Base-by-base conservation (phyloP, 1,140 invertebrate species). In the Epicauta chinensis region DNA sequence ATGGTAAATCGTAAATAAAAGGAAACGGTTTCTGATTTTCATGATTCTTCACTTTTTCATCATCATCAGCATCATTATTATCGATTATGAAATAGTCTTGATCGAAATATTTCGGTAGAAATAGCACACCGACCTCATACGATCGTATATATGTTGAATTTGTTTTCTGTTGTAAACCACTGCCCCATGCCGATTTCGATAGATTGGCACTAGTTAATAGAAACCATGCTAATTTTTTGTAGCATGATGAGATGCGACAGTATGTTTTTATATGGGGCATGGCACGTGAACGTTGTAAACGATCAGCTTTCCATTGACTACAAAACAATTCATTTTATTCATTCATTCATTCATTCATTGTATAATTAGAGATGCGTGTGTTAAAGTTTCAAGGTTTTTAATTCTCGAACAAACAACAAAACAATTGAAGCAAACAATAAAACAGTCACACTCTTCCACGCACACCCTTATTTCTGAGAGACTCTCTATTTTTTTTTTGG, bases 191-290 rank as follows among this genome's bases (percentile, higher is more conserved):
- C 12, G 93, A 91, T 75, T 96, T 97, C 10, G 93, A 97, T 5
- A 97, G 70, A 74, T 98, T 98, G 0, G 89, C 91, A 60, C 91
- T 96, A 0, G 93, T 95, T 0, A 97, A 72, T 1, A 93, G 72
- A 67, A 92, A 94, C 83, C 87, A 91, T 53, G 81, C 83, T 53
- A 81, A 77, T 66, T 78, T 72, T 40, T 73, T 73, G 37, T 72
- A 65, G 73, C 78, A 85, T 51, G 75, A 83, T 1, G 88, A 88
- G 2, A 88, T 67, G 34, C 93, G 77, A 0, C 81, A 80, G 68
- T 97, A 98, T 0, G 83, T 83, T 72, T 98, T 98, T 38, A 97
- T 93, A 65, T 98, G 95, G 3, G 95, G 95, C 79, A 93, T 89
- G 1, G 91, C 91, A 56, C 77, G 71, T 35, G 81, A 81, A 50